A percentile compares a stretch with the other conserved stretches of the same genome.
Evolutionary conservation across 2,888 invertebrate genomes (phyloP).

Genomic region (Parnassius orleans): DNA sequence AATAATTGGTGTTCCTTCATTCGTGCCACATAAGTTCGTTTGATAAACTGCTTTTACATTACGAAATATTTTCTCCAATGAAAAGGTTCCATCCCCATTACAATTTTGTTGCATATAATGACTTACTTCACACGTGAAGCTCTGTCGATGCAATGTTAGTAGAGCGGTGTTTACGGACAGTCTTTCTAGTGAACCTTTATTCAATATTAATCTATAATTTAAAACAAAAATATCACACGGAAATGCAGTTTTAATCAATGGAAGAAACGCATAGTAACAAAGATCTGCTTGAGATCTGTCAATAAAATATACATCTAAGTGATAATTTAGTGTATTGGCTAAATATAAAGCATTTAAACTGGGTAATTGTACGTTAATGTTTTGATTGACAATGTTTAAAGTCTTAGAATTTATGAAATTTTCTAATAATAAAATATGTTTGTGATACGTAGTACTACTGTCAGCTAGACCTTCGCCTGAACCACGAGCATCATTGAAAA

Average conservation of each 20-base stretch:
- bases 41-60: slow-evolving; percentile 50
- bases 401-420: slow-evolving; percentile 41
- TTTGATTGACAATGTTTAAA: slow-evolving; percentile 7
- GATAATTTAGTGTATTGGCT: slow-evolving; percentile 49
- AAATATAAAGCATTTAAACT: slow-evolving; percentile 56
- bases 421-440: slow-evolving; percentile 62
- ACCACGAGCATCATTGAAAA: slow-evolving; percentile 96
- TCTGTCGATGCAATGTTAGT: slow-evolving; percentile 57
- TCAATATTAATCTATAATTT: slow-evolving; percentile 53
- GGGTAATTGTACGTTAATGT: slow-evolving; percentile 41
- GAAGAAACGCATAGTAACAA: slow-evolving; percentile 56
- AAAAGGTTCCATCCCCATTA: slow-evolving; percentile 47
- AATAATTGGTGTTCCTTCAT: slow-evolving; percentile 45
- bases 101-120: slow-evolving; percentile 43
- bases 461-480: slow-evolving; percentile 96
- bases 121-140: slow-evolving; percentile 53
- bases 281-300: slow-evolving; percentile 45
- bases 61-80: slow-evolving; percentile 52
- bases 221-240: slow-evolving; percentile 65
- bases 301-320: slow-evolving; percentile 56
- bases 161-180: slow-evolving; percentile 47
- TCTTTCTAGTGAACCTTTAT: slow-evolving; percentile 35
- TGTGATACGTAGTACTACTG: slow-evolving; percentile 84
- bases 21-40: slow-evolving; percentile 66
- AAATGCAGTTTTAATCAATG: slow-evolving; percentile 58